Evolutionary conservation across 2,113 vertebrate genomes (phyloP), one percentile per base, ranked within the genome.

Genomic region (Hirundichthys speculiger): DNA sequence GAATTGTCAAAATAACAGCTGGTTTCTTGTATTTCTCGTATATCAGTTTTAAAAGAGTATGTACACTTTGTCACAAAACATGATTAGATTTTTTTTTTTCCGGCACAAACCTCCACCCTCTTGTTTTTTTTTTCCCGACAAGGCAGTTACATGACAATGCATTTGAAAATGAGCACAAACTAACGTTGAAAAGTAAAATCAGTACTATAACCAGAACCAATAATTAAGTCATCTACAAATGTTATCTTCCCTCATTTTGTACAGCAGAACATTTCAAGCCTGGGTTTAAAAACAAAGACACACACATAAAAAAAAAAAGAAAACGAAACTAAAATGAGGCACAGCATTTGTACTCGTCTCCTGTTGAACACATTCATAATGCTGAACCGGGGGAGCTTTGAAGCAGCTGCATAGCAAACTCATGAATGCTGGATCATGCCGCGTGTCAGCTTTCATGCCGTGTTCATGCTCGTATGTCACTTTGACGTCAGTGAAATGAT

Each of bases 21-120:
- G 73, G 81, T 49, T 50, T 77, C 57, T 65, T n/a, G 56, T 69
- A 62, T 72, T 86, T 85, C 54, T 74, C 18, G 53, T 79, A 74
- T 56, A 71, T 83, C 70, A 60, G 18, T 82, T 79, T 83, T 84
- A 86, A 86, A 88, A 89, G 83, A 91, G 69, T 92, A 91, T 93
- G 84, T 92, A 92, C 92, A 93, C 80, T 84, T 91, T 86, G 72
- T 89, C 90, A 90, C 88, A 90, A 86, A 90, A 89, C 86, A 89
- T 77, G 46, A 85, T 86, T 79, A 69, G 60, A 82, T 76, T 65
- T 51, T 86, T 83, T 71, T 53, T 83, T 78, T 66, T 46, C 70
- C 75, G 69, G 52, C 69, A 85, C 73, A 70, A 69, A 73, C 14
- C 57, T 82, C 59, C 45, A 24, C 52, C 24, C 56, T 86, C 66